Evolutionary conservation across 2,113 vertebrate genomes (phyloP), one percentile per base, ranked within the genome.

Genomic region (Brienomyrus longianalis): DNA sequence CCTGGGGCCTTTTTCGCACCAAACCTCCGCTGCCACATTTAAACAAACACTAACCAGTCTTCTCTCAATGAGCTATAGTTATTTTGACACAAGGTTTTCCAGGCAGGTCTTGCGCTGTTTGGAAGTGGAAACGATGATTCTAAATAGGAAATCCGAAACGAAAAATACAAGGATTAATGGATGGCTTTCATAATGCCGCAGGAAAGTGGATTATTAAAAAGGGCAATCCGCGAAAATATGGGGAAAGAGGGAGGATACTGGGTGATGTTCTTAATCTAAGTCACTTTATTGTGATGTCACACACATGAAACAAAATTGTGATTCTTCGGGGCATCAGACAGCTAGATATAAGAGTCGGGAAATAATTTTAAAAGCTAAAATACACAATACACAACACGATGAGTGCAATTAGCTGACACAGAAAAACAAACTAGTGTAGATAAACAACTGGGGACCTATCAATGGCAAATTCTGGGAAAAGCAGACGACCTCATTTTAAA

Each of bases 1-100:
- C 48, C 86, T 89, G 87, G 88, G 89, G 88, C 89, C 70, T 43
- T 80, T 85, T n/a, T 56, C 39, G 27, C 86, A 83, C 45, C 86
- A 50, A 74, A 90, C 56, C 87, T 85, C 86, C 83, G 3, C 11
- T 6, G 47, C n/a, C 83, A 87, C 56, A 5, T 56, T 84, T 66
- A 51, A 21, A 86, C 88, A 84, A 54, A 89, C 43, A 7, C 51
- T 51, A 45, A 31, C 50, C 47, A n/a, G 85, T 6, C n/a, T 54
- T 45, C 39, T 66, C 56, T 27, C 27, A 52, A 52, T 59, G 19
- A 17, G 31, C 86, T 11, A 15, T 11, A 83, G 54, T 90, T 89
- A 48, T 89, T 66, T 31, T 23, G 85, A 43, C 51, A 48, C 43
- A 70, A 39, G 5, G 17, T 39, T 47, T 43, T 19, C 13, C 15